Base-by-base conservation (phyloP, 2,113 vertebrate species). In the Hippopotamus amphibius region DNA sequence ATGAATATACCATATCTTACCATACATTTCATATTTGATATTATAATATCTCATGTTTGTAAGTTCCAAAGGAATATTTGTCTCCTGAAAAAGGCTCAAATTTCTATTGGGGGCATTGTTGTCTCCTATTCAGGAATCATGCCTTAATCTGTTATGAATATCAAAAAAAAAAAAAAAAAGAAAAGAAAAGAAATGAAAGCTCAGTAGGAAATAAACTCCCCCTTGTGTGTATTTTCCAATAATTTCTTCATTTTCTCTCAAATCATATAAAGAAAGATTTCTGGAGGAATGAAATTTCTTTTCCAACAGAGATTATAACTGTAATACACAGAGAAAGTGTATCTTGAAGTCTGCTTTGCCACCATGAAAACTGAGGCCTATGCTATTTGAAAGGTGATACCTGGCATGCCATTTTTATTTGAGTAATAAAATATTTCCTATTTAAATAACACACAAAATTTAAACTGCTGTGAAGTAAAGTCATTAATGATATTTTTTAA, bases 101-200 rank as follows among this genome's bases (percentile, higher is more conserved):
- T 26, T 92, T 95, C 16, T 61, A 37, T 7, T 68, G 43, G 7
- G 24, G 26, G 3, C 57, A 41, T 83, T 82, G 26, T 72, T 71
- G 69, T 65, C 57, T 89, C 68, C 41, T 89, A 94, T 69, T 95
- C 82, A 68, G 19, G 2, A 92, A 93, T 82, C 48, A 48, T 55
- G 22, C 81, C 46, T 96, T 90, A 94, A 79, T 85, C 0, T 88
- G 5, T 90, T 87, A n/a, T 80, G 53, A 55, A 68, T 59, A 77
- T 82, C 55, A 50, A 57, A 65, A 26, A 77, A 79, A 37, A n/a
- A n/a, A 26, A 37, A 37, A 37, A 2, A 21, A 76, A 76, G 33
- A 50, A 30, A 80, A 37, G 37, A 37, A 37, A 59, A 61, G 72
- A 91, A 81, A 3, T n/a, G 3, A 76, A 65, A 92, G 1, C 65